A percentile compares a stretch with the other conserved stretches of the same genome.
Conservation (phyloP, 2,888 invertebrate species). For the Tetropium fuscum region DNA sequence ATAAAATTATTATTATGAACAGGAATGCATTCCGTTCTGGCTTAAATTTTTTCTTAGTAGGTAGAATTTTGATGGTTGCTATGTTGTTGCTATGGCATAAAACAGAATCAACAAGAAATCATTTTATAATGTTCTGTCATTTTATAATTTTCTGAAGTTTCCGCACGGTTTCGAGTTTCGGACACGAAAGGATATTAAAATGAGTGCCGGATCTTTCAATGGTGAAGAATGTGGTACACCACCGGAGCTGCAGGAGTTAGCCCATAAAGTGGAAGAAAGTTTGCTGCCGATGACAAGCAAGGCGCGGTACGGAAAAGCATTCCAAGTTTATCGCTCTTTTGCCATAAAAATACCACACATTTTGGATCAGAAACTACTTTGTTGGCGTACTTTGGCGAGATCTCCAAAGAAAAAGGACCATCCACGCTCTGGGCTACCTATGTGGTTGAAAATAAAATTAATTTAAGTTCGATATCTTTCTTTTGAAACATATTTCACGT, state of each 20-base stretch:
- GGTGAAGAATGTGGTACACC: constrained; percentile 1
- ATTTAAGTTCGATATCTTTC: no score
- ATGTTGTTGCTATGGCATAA: constrained; percentile 3
- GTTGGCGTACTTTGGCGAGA: not conserved
- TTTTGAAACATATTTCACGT: no score
- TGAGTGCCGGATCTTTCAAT: not conserved
- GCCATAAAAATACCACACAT: no score
- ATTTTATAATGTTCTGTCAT: no score
- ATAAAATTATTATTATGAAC: not conserved
- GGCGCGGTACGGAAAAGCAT: not conserved
- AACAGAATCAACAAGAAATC: constrained; percentile 1
- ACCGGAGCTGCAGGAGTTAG: not conserved
- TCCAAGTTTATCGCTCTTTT: constrained; percentile 5
- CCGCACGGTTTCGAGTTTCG: constrained; percentile 1
- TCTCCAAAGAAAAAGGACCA: not conserved
- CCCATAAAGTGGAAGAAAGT: not conserved
- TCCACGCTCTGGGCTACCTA: not conserved
- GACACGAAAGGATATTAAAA: not conserved
- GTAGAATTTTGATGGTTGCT: not conserved
- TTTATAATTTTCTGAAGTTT: not conserved
- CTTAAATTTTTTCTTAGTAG: not conserved
- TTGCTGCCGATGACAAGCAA: constrained; percentile 1
- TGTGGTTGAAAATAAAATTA: no score
- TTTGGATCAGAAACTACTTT: not conserved
- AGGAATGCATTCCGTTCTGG: not conserved